These are phyloP conservation scores for Phrynocephalus guinanensis DNA, from an alignment of 2,797 vertebrate genomes.

Conservation along the genomic window DNA sequence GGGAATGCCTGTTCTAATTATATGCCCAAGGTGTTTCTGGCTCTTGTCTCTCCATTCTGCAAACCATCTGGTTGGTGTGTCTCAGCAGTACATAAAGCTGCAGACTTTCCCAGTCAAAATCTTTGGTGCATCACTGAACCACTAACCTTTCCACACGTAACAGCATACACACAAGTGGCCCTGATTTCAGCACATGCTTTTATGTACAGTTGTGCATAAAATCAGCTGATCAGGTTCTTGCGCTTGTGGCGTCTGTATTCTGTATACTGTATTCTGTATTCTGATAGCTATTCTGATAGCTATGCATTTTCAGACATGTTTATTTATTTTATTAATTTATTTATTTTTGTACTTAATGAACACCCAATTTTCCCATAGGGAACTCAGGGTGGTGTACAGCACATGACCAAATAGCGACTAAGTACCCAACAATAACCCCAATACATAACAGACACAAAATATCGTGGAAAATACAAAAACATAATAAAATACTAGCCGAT, in stretches of 20 bases:
- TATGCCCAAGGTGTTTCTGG: slow-evolving; percentile 11
- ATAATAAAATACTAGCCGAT: too few relatives aligned
- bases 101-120: slow-evolving; percentile 11
- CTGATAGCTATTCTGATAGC: not conserved
- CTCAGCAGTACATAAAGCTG: not conserved
- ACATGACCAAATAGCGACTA: too few relatives aligned
- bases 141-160: not conserved
- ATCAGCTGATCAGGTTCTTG: not conserved
- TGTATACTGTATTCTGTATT: not conserved
- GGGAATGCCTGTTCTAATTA: not conserved
- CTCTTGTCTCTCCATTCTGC: slow-evolving; percentile 5
- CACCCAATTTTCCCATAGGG: too few relatives aligned
- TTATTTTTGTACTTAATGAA: too few relatives aligned
- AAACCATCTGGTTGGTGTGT: not conserved
- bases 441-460: too few relatives aligned
- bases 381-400: too few relatives aligned
- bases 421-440: too few relatives aligned
- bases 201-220: not conserved
- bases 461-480: too few relatives aligned
- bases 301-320: not conserved
- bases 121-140: not conserved
- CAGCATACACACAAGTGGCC: not conserved
- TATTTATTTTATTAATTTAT: not conserved
- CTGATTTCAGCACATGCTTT: not conserved
- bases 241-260: not conserved